phyloP scores from a whole-genome alignment of 2,888 invertebrate species.

The Limnephilus rhombicus region DNA sequence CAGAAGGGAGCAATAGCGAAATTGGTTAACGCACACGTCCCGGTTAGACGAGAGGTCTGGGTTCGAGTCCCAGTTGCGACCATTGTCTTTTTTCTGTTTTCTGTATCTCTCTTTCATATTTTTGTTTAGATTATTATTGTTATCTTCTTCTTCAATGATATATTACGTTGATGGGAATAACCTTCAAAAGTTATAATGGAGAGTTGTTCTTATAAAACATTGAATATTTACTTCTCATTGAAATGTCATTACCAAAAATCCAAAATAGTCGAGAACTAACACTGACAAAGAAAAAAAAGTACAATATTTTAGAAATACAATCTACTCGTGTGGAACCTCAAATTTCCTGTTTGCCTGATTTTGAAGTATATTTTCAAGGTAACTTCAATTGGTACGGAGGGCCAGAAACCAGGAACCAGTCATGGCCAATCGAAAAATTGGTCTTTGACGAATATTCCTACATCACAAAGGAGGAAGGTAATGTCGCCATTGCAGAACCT shows the following conservation, averaged over 20 bases:
- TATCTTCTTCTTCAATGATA: too few species aligned
- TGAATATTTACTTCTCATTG: neutral
- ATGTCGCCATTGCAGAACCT: conserved; percentile 79
- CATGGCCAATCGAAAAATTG: conserved; percentile 80
- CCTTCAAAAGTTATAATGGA: too few species aligned
- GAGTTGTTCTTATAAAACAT: too few species aligned
- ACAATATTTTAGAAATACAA: neutral
- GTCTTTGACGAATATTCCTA: conserved; percentile 77
- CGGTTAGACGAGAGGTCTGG: too few species aligned
- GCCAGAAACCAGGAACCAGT: conserved; percentile 78
- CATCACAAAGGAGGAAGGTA: conserved; percentile 78
- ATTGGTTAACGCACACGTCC: too few species aligned
- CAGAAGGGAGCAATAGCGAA: too few species aligned
- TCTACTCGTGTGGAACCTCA: neutral
- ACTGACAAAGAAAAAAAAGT: neutral
- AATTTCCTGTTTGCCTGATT: neutral
- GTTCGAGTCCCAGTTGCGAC: too few species aligned
- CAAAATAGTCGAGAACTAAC: neutral
- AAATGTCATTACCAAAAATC: neutral
- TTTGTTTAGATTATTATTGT: too few species aligned
- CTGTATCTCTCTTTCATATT: too few species aligned
- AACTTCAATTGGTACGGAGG: conserved; percentile 82
- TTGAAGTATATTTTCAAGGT: neutral
- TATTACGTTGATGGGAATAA: too few species aligned
- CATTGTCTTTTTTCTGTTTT: too few species aligned